Evolutionary conservation across 2,888 invertebrate genomes (phyloP).

Genomic region (Campoplex nolae): DNA sequence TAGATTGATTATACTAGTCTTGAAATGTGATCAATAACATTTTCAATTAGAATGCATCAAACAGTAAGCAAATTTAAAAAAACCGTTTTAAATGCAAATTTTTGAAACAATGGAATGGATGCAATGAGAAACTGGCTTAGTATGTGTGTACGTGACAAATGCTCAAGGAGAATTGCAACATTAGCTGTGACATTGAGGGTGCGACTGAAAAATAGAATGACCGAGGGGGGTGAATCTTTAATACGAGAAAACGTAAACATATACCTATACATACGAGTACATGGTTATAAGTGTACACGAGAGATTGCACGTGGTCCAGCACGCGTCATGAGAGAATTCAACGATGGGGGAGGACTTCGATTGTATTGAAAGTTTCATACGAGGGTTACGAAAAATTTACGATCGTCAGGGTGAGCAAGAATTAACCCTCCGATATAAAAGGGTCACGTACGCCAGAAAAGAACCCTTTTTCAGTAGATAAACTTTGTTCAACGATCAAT

Average conservation of each 20-base stretch:
- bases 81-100: neutral
- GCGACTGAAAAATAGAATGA: neutral
- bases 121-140: neutral
- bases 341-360: slow-evolving; percentile 25
- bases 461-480: neutral
- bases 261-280: neutral
- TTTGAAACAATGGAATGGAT: neutral
- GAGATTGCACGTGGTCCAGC: slow-evolving; percentile 44
- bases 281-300: slow-evolving; percentile 20
- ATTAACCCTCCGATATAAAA: slow-evolving; percentile 2
- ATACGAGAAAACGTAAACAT: neutral
- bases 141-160: slow-evolving; percentile 10
- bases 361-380: slow-evolving; percentile 30
- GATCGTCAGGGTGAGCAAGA: neutral
- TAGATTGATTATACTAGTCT: neutral
- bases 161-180: slow-evolving; percentile 21
- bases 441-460: neutral
- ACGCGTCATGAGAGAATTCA: slow-evolving; percentile 40
- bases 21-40: neutral
- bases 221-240: neutral
- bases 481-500: slow-evolving; percentile 1
- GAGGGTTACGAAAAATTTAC: slow-evolving; percentile 21
- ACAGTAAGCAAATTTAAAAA: neutral
- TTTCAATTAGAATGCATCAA: neutral
- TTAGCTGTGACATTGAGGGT: slow-evolving; percentile 11